Base-by-base conservation (phyloP, 2,113 vertebrate species). In the Falcunculus frontatus region DNA sequence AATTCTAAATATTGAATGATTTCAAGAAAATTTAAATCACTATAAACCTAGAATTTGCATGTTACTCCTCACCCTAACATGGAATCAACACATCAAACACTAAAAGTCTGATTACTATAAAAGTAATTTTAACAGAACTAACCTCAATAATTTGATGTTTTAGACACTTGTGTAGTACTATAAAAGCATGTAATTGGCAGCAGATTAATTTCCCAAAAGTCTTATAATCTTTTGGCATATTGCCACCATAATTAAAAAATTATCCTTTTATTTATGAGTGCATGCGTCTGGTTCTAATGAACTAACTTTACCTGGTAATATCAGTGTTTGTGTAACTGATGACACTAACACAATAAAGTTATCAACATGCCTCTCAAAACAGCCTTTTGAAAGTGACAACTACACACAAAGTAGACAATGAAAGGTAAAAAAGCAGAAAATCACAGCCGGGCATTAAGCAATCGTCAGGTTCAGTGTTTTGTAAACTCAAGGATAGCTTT, bases 391-490 rank as follows among this genome's bases (percentile, higher is more conserved):
- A 94, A 96, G 33, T 26, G 57, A 80, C 91, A 88, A 59, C 52
- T 70, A 29, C 60, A 82, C 21, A 64, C 37, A 89, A 85, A 86
- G 41, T 39, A 68, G 55, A 70, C 42, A 87, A 27, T 44, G 50
- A 91, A 91, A 91, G 75, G 67, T 37, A 95, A 81, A 91, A 90
- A 96, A 44, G 39, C 76, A 90, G 65, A 90, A 85, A 85, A 93
- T 67, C 79, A 85, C 25, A 85, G 72, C 35, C 0, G 2, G 63
- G 39, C 75, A 80, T 55, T 55, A 90, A 87, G 41, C 6, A 7
- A 80, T 77, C 50, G 67, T 77, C 60, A 75, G 37, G 64, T 74
- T 88, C 47, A 75, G 30, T 81, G 32, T 84, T 93, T 80, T 84
- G 56, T 42, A 91, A 93, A 88, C 47, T 56, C 47, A 63, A 42